Conservation (phyloP, 2,113 vertebrate species). For the Microtus pennsylvanicus region DNA sequence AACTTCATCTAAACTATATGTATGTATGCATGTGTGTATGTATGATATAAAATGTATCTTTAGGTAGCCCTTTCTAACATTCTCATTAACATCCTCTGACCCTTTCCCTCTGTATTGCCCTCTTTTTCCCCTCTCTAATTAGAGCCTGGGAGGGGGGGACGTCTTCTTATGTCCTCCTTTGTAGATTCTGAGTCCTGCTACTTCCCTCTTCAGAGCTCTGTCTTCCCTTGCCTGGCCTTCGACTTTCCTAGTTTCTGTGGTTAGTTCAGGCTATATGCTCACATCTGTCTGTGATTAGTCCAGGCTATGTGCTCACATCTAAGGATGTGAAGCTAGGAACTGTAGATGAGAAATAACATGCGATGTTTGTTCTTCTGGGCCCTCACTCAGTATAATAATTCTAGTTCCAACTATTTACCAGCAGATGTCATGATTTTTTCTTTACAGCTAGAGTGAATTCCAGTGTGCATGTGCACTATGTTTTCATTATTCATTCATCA, state of each 20-base stretch:
- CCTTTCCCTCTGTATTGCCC: background rate
- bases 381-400: background rate
- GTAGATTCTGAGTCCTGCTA: background rate
- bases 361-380: background rate
- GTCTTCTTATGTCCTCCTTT: background rate
- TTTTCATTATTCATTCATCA: background rate
- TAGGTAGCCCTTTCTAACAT: background rate
- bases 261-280: background rate
- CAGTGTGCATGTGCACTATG: background rate
- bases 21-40: background rate
- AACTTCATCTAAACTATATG: background rate
- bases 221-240: background rate
- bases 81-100: background rate
- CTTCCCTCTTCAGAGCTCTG: background rate
- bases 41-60: background rate
- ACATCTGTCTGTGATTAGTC: background rate
- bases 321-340: background rate
- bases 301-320: background rate
- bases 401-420: background rate
- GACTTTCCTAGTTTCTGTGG: background rate
- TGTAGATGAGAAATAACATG: background rate
- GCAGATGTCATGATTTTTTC: background rate
- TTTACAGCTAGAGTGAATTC: background rate
- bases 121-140: background rate
- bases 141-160: background rate